These are phyloP conservation scores for Pristionchus exspectatus DNA, from an alignment of 2,888 invertebrate species.

Conservation along the genomic window DNA sequence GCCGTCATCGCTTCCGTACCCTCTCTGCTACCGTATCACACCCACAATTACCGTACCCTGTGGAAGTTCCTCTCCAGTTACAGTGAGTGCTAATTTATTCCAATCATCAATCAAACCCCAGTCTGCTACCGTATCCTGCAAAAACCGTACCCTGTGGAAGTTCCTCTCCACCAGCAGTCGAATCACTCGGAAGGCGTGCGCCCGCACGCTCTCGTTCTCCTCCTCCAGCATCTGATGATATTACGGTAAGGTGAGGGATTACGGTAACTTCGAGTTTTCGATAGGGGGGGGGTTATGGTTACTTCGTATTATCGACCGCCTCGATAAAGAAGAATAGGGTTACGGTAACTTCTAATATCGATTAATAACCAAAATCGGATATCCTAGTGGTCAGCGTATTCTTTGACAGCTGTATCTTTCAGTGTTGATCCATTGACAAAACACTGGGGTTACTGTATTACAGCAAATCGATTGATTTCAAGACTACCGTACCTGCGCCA, in stretches of 20 bases:
- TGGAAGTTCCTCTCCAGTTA: background rate
- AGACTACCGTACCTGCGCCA: background rate
- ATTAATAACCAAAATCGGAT: too few relatives aligned
- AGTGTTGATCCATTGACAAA: too few relatives aligned
- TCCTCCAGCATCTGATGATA: conserved; percentile 15
- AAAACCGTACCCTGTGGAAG: conserved; percentile 56
- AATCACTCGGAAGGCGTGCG: conserved; percentile 59
- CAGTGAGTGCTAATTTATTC: too few relatives aligned
- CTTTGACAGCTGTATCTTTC: too few relatives aligned
- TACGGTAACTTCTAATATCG: too few relatives aligned
- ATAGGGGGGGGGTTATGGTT: background rate
- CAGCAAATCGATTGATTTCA: background rate
- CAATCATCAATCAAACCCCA: too few relatives aligned
- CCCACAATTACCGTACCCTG: background rate
- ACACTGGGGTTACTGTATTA: too few relatives aligned
- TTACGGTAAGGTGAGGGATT: too few relatives aligned
- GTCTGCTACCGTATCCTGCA: background rate
- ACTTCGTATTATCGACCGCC: background rate
- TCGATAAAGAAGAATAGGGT: background rate
- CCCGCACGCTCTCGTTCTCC: background rate
- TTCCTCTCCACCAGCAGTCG: conserved; percentile 55
- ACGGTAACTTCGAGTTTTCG: background rate
- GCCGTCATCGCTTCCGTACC: too few relatives aligned
- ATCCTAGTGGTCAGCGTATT: too few relatives aligned
- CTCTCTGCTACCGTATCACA: too few relatives aligned